Evolutionary conservation across 1,140 invertebrate species (phyloP).

Genomic region (Saccostrea cuccullata): DNA sequence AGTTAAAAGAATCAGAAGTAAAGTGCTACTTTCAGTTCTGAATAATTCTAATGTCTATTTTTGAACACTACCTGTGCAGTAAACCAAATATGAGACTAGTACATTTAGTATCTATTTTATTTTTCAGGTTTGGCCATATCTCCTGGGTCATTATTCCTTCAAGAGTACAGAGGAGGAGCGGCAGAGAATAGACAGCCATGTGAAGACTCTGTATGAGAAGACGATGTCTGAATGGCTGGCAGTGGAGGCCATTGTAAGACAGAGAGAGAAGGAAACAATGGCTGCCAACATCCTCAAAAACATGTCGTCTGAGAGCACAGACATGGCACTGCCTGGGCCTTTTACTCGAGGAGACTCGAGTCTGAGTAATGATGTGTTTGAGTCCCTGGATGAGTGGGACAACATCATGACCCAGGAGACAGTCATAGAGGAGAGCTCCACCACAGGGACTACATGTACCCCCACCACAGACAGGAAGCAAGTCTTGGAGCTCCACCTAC

Average conservation of each 20-base stretch:
- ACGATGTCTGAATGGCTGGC: slow-evolving; percentile 96
- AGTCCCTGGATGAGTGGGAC: slow-evolving; percentile 77
- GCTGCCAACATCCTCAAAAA: slow-evolving; percentile 82
- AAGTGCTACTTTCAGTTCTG: too few species aligned
- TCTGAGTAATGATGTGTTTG: slow-evolving; percentile 83
- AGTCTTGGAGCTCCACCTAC: slow-evolving; percentile 68
- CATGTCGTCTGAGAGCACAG: slow-evolving; percentile 81
- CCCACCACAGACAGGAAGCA: slow-evolving; percentile 73
- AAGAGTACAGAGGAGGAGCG: slow-evolving; percentile 86
- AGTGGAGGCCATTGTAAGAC: slow-evolving; percentile 93
- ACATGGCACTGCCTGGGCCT: slow-evolving; percentile 75
- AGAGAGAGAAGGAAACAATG: slow-evolving; percentile 87
- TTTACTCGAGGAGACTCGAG: slow-evolving; percentile 78
- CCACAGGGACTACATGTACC: slow-evolving; percentile 71
- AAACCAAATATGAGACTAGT: too few species aligned
- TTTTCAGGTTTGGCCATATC: slow-evolving; percentile 90
- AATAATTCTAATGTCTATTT: too few species aligned
- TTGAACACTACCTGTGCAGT: too few species aligned
- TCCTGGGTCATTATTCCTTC: slow-evolving; percentile 92
- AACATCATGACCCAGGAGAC: slow-evolving; percentile 76
- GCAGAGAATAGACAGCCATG: slow-evolving; percentile 83
- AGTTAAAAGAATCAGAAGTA: slow-evolving; percentile 7
- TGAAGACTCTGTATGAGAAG: slow-evolving; percentile 89
- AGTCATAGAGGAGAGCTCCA: slow-evolving; percentile 76
- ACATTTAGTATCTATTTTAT: too few species aligned